Conservation (phyloP, 2,888 invertebrate genomes). For the Tetramorium bicarinatum region DNA sequence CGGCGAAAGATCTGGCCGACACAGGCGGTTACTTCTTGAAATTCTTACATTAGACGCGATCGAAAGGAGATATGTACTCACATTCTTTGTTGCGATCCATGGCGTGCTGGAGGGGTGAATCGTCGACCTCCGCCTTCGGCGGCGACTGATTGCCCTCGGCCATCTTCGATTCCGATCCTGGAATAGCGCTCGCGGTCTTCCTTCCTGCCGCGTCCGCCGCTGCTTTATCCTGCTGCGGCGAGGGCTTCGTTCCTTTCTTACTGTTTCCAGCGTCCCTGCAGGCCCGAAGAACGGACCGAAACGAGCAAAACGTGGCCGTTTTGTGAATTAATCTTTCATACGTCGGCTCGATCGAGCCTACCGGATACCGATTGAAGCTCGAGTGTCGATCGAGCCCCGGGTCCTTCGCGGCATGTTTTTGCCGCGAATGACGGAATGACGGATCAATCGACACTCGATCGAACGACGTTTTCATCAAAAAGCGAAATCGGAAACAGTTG, state of each 20-base stretch:
- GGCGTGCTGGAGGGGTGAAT: slow-evolving; percentile 96
- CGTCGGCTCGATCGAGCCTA: slow-evolving; percentile 50
- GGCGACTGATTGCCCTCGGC: slow-evolving; percentile 89
- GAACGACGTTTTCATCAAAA: slow-evolving; percentile 73
- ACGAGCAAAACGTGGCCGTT: slow-evolving; percentile 74
- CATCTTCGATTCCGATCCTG: slow-evolving; percentile 80
- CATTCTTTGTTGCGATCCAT: slow-evolving; percentile 99
- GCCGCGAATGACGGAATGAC: slow-evolving; percentile 73
- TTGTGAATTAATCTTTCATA: slow-evolving; percentile 79
- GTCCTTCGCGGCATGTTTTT: slow-evolving; percentile 70
- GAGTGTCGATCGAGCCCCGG: slow-evolving; percentile 73
- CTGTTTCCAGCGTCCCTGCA: slow-evolving; percentile 77
- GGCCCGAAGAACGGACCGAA: slow-evolving; percentile 68
- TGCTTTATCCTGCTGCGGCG: slow-evolving; percentile 76
- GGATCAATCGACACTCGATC: slow-evolving; percentile 77
- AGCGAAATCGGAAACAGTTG: slow-evolving; percentile 64
- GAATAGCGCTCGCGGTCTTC: slow-evolving; percentile 80
- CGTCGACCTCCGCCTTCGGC: slow-evolving; percentile 97
- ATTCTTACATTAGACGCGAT: background rate
- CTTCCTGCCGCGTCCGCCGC: slow-evolving; percentile 79
- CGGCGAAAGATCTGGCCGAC: background rate
- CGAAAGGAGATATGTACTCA: slow-evolving; percentile 86
- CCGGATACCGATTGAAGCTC: slow-evolving; percentile 58
- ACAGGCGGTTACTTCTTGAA: background rate
- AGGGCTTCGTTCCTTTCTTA: slow-evolving; percentile 81